phyloP scores from a whole-genome alignment of 2,797 vertebrate species.

The Leptoclinus maculatus region DNA sequence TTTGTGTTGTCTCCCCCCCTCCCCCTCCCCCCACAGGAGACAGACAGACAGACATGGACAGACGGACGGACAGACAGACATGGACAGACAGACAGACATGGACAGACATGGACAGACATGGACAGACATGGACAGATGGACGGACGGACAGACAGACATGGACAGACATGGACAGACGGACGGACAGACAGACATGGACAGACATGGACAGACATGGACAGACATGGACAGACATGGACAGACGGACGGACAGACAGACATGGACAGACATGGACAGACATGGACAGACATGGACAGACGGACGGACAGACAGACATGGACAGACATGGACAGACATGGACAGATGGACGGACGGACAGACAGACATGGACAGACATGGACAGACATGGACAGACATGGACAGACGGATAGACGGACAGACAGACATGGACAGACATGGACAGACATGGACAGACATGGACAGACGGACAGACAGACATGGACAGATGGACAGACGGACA shows the following conservation, averaged over 20 bases:
- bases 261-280: slow-evolving; percentile 3
- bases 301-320: slow-evolving; percentile 28
- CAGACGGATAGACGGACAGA: slow-evolving; percentile 36
- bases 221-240: slow-evolving; percentile 22
- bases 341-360: not conserved
- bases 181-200: slow-evolving; percentile 52
- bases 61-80: too few relatives aligned
- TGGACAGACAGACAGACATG: slow-evolving; percentile 11
- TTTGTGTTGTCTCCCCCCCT: slow-evolving; percentile 82
- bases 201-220: slow-evolving; percentile 19
- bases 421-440: slow-evolving; percentile 11
- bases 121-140: not conserved
- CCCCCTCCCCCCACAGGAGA: too few relatives aligned
- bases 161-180: not conserved
- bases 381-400: slow-evolving; percentile 12
- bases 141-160: slow-evolving; percentile 18
- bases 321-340: too few relatives aligned
- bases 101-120: too few relatives aligned
- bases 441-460: not conserved
- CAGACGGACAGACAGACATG: too few relatives aligned
- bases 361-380: not conserved
- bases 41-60: slow-evolving; percentile 2
- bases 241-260: slow-evolving; percentile 36
- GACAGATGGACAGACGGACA: too few relatives aligned
- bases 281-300: not conserved